Evolutionary conservation across 2,113 vertebrate genomes (phyloP).

Genomic region (Xenotilapia longispinis): DNA sequence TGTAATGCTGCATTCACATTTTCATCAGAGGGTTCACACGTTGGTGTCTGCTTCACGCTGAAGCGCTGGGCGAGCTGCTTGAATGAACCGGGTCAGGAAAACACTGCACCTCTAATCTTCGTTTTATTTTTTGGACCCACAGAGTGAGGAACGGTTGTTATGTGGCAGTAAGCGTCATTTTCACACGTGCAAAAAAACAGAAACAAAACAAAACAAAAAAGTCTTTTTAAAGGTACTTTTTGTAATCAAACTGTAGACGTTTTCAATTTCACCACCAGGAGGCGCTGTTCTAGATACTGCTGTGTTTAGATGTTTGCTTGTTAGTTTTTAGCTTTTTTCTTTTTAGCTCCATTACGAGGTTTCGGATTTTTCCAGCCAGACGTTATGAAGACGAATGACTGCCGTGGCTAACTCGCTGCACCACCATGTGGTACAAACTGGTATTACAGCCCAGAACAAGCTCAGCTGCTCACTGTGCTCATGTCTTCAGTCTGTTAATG

Average conservation of each 20-base stretch:
- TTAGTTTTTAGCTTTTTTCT: background rate
- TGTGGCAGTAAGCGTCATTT: background rate
- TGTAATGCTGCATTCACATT: background rate
- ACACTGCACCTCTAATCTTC: background rate
- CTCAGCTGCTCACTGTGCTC: background rate
- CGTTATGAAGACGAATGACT: background rate
- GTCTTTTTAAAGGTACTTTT: background rate
- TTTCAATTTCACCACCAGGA: background rate
- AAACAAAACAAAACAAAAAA: background rate
- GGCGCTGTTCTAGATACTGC: background rate
- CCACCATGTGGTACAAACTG: background rate
- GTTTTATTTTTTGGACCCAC: background rate
- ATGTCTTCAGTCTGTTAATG: background rate
- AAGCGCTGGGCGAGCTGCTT: fast-evolving
- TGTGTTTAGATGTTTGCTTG: background rate
- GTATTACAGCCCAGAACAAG: background rate
- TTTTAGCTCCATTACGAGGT: background rate
- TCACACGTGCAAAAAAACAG: background rate
- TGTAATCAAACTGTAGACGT: background rate
- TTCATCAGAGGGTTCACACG: background rate
- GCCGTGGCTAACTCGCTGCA: background rate
- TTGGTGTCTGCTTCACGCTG: background rate
- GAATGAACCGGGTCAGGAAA: background rate
- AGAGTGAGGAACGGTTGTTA: background rate
- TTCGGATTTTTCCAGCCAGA: background rate